phyloP scores from a whole-genome alignment of 2,113 vertebrate species.

The Dasyprocta punctata region DNA sequence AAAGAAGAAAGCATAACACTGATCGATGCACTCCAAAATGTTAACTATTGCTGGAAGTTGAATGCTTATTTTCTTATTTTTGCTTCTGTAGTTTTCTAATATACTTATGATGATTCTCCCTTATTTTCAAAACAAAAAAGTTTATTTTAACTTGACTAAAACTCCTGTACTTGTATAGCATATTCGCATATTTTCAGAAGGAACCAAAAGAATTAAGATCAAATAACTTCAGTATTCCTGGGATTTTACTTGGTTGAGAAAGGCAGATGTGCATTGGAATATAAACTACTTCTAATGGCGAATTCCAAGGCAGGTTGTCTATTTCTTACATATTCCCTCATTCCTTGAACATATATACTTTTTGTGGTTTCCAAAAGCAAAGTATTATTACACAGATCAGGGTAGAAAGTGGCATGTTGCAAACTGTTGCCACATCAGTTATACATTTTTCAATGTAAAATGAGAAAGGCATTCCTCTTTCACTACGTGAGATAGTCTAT shows the following conservation, averaged over 20 bases:
- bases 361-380: background rate
- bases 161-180: background rate
- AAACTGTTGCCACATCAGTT: background rate
- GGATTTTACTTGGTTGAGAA: background rate
- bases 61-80: background rate
- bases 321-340: background rate
- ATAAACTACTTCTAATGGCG: background rate
- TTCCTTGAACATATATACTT: background rate
- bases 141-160: background rate
- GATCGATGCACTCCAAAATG: background rate
- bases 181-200: background rate
- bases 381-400: background rate
- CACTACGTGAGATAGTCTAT: background rate
- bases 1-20: background rate
- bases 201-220: background rate
- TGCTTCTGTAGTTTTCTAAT: background rate
- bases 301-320: background rate
- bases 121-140: slow-evolving; percentile 7
- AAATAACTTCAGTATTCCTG: background rate
- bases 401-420: background rate
- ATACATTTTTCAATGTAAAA: background rate
- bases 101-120: background rate
- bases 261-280: background rate
- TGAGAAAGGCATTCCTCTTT: background rate
- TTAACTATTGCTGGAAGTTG: background rate